Evolutionary conservation across 1,140 invertebrate genomes (phyloP), one percentile per base, ranked within the genome.

Genomic region (Zaprionus capensis): DNA sequence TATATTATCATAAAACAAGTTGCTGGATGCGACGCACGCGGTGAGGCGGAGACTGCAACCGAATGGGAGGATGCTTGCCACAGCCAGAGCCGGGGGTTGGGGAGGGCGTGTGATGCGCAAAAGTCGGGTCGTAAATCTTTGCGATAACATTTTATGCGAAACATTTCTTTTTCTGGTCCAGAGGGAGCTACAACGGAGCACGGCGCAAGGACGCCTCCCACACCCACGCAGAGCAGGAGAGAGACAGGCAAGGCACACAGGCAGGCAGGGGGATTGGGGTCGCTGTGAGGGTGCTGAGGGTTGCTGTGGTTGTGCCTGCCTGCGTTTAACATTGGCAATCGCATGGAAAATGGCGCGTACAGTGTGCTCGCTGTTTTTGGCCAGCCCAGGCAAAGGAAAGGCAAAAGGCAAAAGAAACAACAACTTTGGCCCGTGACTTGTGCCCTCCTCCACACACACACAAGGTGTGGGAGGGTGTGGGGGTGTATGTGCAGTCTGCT

Each of bases 101-200:
- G n/a, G 24, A 12, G 24, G 82, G 80, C 80, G 82, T 90, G 85
- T 92, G 92, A 93, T 92, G 92, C 92, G 92, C 91, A 92, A 93
- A 92, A 92, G 92, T 93, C 92, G 92, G 92, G 88, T 93, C 92
- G 92, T 93, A 93, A 93, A 93, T 93, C 92, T 93, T 93, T 76
- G 81, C 87, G 92, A 93, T 93, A 93, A 93, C 92, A 92, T 92
- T 93, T 93, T 93, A 93, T 93, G 92, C 92, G 92, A 93, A 93
- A 92, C 92, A 92, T 91, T 92, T 92, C 92, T 92, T 92, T 91
- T 91, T 88, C 81, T 90, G 85, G 85, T 90, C 85, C 85, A 90
- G 86, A 91, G 85, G 85, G 85, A 90, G 82, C 85, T 66, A 75
- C 74, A 82, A 66, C 76, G 49, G 64, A 80, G 56, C 76, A 82